Base-by-base conservation (phyloP, 2,888 invertebrate species). In the Tenthredo notha region DNA sequence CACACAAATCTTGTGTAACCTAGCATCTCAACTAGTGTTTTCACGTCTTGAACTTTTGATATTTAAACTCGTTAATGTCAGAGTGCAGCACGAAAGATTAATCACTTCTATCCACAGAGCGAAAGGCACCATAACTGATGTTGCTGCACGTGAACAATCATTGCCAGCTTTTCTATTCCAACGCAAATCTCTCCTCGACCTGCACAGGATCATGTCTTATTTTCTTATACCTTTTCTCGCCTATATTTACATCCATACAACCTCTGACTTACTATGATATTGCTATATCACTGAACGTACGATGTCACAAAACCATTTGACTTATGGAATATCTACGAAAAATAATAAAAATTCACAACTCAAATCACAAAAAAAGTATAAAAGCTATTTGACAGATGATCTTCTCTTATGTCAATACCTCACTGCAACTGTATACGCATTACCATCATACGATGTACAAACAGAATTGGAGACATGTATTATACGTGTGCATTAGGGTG, bases 51-150 rank as follows among this genome's bases (percentile, higher is more conserved):
- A 80, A 58, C 58, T 80, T 80, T 61, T 61, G 61, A 80, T 40
- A 61, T 61, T 61, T 37, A 61, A 37, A 58, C 58, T 61, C 61
- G 80, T 61, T 61, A 67, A 67, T 58, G 72, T 43, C 72, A 47
- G 21, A 84, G 61, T 61, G 58, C 80, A 61, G 21, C n/a, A 9
- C 12, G 58, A 61, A 37, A 80, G 58, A 80, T 80, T 80, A 61
- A 80, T 80, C 80, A 80, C 33, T 61, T 43, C 47, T 47, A 72
- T 74, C 84, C 75, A 72, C 37, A 37, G 25, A 74, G 84, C 50
- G 67, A 70, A 70, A 83, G 61, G 61, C 74, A 18, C 21, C 43
- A 21, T 40, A 40, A 74, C 67, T 43, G 40, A n/a, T 43, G 43
- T n/a, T 12, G 43, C n/a, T 77, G 29, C 25, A 50, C 77, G 47